These are phyloP conservation scores for Lerema accius DNA, from an alignment of 1,140 invertebrate species.

Conservation along the genomic window DNA sequence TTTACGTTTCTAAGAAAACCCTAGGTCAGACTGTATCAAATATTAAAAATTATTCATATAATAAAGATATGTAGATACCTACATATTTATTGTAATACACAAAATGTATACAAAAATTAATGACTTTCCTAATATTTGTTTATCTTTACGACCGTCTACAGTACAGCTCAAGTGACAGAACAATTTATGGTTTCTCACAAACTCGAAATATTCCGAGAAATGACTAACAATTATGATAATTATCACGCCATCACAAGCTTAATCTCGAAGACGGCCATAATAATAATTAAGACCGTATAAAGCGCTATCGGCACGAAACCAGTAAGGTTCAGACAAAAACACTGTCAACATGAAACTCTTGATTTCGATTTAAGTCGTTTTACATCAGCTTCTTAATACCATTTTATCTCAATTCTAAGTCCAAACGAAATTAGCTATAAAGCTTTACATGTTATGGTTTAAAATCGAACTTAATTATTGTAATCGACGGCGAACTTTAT, in stretches of 20 bases:
- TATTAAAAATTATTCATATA: too few species aligned
- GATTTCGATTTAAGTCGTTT: constrained; percentile 68
- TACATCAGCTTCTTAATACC: constrained; percentile 38
- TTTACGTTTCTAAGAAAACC: too few species aligned
- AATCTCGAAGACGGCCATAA: constrained; percentile 59
- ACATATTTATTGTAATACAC: too few species aligned
- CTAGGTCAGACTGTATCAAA: too few species aligned
- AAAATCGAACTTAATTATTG: constrained; percentile 7
- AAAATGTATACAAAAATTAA: constrained; percentile 38
- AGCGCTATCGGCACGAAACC: constrained; percentile 71
- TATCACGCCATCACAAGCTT: constrained; percentile 65
- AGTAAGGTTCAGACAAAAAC: constrained; percentile 76
- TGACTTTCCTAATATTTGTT: constrained; percentile 38
- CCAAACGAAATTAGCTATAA: constrained; percentile 15
- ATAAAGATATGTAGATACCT: too few species aligned
- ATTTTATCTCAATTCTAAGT: constrained; percentile 20
- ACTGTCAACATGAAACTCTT: constrained; percentile 61
- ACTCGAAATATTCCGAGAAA: constrained; percentile 53
- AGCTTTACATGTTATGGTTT: constrained; percentile 18
- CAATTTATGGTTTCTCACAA: constrained; percentile 44
- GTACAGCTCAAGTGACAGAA: constrained; percentile 32
- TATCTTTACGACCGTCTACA: constrained; percentile 40
- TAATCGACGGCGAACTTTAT: constrained; percentile 30
- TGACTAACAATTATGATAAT: constrained; percentile 75
- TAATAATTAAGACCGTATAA: constrained; percentile 76